These are phyloP conservation scores for Tragelaphus strepsiceros DNA, from an alignment of 2,113 vertebrate species.

Conservation along the genomic window DNA sequence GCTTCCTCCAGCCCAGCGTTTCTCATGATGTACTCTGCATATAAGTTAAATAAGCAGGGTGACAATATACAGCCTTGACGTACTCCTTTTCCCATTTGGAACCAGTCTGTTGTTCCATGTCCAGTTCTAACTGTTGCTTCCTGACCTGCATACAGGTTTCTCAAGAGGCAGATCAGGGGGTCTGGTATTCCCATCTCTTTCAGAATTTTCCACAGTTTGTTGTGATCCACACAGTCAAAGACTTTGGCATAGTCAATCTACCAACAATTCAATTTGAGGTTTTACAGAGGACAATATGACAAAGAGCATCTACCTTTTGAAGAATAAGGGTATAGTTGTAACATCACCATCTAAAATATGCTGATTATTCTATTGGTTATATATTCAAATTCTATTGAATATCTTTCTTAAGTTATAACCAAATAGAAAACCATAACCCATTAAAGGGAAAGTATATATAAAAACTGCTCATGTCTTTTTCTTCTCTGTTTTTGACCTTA, in stretches of 20 bases:
- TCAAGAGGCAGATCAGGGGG: too few species aligned
- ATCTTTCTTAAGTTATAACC: not conserved
- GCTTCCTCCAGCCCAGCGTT: too few species aligned
- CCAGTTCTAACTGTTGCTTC: too few species aligned
- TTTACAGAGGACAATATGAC: not conserved
- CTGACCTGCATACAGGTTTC: too few species aligned
- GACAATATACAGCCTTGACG: too few species aligned
- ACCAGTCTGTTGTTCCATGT: too few species aligned
- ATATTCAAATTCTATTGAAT: not conserved
- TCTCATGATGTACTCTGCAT: too few species aligned
- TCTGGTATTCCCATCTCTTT: not conserved
- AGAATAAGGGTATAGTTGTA: not conserved
- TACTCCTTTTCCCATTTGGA: too few species aligned
- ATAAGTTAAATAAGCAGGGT: too few species aligned
- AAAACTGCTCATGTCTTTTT: not conserved
- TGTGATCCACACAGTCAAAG: not conserved
- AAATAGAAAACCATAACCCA: not conserved
- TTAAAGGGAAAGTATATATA: not conserved
- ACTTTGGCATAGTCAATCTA: not conserved
- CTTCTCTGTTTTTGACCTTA: not conserved
- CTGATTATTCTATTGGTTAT: not conserved
- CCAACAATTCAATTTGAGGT: not conserved
- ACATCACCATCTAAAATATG: not conserved
- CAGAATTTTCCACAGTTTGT: not conserved
- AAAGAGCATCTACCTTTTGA: not conserved